These are phyloP conservation scores for Sula dactylatra DNA, from an alignment of 2,113 vertebrate genomes.

Conservation along the genomic window DNA sequence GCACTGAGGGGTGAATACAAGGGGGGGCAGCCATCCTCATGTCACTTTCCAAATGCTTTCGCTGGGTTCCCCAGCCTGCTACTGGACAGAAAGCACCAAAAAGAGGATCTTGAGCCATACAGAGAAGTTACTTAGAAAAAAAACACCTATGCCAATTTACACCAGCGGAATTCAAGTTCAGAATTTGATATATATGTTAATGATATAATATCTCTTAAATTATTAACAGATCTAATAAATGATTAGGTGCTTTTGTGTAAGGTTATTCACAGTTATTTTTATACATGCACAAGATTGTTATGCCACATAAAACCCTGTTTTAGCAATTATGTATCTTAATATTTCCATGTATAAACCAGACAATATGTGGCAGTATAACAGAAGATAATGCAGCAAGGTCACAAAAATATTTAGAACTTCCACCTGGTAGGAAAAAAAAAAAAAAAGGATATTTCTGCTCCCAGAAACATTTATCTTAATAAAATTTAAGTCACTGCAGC, in stretches of 20 bases:
- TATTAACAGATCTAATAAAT: not conserved
- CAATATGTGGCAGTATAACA: not conserved
- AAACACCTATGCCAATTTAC: not conserved
- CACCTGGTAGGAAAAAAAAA: not conserved
- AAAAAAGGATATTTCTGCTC: not conserved
- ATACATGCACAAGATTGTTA: not conserved
- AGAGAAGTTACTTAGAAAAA: not conserved
- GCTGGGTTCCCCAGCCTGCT: not conserved
- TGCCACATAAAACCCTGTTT: not conserved
- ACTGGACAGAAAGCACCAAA: not conserved
- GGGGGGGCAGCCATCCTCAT: not conserved
- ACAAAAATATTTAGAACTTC: not conserved
- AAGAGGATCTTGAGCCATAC: not conserved
- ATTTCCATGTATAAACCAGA: not conserved
- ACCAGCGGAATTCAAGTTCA: not conserved
- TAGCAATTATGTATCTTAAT: not conserved
- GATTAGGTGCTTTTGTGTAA: accelerated
- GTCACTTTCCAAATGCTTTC: not conserved
- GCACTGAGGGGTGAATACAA: not conserved
- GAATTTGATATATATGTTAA: not conserved
- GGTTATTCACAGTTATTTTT: not conserved
- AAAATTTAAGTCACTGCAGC: not conserved
- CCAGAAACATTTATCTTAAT: not conserved
- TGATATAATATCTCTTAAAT: not conserved
- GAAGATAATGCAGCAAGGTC: not conserved